Evolutionary conservation across 1,140 invertebrate species (phyloP).

Genomic region (Luehdorfia chinensis): DNA sequence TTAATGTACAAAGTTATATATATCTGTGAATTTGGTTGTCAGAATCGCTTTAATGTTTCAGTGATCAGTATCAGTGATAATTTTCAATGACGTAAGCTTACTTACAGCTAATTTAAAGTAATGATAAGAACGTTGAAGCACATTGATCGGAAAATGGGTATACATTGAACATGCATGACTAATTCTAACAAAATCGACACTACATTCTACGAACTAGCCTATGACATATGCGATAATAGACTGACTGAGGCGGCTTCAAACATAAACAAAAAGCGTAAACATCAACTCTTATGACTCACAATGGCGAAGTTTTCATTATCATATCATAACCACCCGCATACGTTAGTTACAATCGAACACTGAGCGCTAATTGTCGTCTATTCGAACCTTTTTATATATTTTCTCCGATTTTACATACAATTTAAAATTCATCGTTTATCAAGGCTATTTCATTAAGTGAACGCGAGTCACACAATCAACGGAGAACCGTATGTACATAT

Average conservation of each 20-base stretch:
- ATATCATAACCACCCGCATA: constrained; percentile 61
- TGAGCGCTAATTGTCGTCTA: constrained; percentile 45
- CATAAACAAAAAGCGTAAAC: constrained; percentile 72
- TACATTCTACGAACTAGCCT: constrained; percentile 43
- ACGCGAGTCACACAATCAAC: constrained; percentile 44
- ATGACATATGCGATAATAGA: constrained; percentile 32
- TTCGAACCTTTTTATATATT: constrained; percentile 24
- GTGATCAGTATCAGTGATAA: constrained; percentile 18
- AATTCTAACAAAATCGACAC: constrained; percentile 40
- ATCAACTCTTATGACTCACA: constrained; percentile 69
- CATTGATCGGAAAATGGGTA: constrained; percentile 27
- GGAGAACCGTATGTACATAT: constrained; percentile 35
- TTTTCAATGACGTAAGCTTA: constrained; percentile 9
- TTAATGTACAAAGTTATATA: too few relatives aligned
- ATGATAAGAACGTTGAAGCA: constrained; percentile 24
- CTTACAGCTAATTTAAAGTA: constrained; percentile 18
- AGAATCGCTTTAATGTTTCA: too few relatives aligned
- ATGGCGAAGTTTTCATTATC: constrained; percentile 72
- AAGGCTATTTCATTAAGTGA: constrained; percentile 43
- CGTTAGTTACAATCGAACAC: constrained; percentile 62
- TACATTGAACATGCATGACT: constrained; percentile 40
- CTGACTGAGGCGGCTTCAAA: constrained; percentile 35
- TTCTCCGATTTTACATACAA: constrained; percentile 23
- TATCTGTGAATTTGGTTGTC: too few relatives aligned
- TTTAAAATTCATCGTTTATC: constrained; percentile 22